These are phyloP conservation scores for Andrena fulva DNA, from an alignment of 2,888 invertebrate species.

Conservation along the genomic window DNA sequence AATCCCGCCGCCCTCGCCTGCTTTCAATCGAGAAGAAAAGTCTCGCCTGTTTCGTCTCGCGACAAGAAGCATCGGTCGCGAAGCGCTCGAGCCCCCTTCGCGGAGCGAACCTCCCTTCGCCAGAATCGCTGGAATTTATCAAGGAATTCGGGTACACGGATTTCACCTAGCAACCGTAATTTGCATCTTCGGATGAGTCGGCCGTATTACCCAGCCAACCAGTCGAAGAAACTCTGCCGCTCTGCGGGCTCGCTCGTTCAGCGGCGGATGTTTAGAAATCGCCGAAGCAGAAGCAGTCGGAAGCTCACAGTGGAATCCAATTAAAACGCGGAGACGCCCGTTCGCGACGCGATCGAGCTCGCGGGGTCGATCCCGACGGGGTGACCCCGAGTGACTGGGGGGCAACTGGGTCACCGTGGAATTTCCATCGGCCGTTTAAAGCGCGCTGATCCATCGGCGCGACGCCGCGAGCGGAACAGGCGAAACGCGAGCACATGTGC, in stretches of 20 bases:
- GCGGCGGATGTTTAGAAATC: neutral
- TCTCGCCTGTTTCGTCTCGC: neutral
- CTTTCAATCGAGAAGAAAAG: neutral
- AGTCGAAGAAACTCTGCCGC: conserved; percentile 7
- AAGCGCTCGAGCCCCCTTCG: conserved; percentile 9
- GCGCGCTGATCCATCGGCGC: neutral
- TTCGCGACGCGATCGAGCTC: neutral
- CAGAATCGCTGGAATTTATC: conserved; percentile 32
- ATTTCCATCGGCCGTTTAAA: conserved; percentile 40
- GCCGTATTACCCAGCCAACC: neutral
- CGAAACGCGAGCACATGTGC: conserved; percentile 43
- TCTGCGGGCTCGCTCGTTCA: too few relatives aligned
- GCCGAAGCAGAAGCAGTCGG: neutral
- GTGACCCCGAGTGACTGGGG: neutral
- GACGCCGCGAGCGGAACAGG: conserved; percentile 18
- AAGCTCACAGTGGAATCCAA: neutral
- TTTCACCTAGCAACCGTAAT: conserved; percentile 38
- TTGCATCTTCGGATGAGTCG: conserved; percentile 17
- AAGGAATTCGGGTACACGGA: conserved; percentile 35
- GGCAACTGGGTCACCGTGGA: conserved; percentile 22
- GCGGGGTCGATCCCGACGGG: neutral
- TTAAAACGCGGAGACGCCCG: neutral
- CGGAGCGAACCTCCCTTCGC: conserved; percentile 15
- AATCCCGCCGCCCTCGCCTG: neutral
- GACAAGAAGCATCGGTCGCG: neutral